phyloP scores from a whole-genome alignment of 2,113 vertebrate genomes.

The Picathartes gymnocephalus region DNA sequence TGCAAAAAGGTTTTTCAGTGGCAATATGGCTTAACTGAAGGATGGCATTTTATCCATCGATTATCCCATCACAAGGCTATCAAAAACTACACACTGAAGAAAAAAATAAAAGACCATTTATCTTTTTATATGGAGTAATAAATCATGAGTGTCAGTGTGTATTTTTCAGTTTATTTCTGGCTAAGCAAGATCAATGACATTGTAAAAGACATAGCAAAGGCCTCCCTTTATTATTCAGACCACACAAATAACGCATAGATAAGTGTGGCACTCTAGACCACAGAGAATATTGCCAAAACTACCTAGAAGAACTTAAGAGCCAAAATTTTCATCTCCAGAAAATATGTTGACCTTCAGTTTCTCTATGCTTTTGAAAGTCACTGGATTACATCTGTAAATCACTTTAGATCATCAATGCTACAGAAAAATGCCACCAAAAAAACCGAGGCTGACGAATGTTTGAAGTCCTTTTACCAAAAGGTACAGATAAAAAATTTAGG shows the following conservation, averaged over 20 bases:
- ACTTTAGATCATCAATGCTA: not conserved
- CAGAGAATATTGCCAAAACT: not conserved
- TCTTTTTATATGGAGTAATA: not conserved
- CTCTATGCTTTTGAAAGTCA: not conserved
- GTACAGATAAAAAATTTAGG: not conserved
- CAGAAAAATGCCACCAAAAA: not conserved
- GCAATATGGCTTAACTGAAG: not conserved
- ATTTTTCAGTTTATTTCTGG: not conserved
- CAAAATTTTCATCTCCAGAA: not conserved
- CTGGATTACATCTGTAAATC: not conserved
- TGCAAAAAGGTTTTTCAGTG: not conserved
- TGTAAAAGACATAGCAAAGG: not conserved
- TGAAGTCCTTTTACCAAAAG: not conserved
- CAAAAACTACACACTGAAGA: not conserved
- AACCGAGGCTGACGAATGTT: fast-evolving
- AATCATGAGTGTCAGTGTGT: not conserved
- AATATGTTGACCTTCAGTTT: not conserved
- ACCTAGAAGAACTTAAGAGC: not conserved
- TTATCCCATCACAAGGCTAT: not conserved
- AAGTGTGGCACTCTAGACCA: not conserved
- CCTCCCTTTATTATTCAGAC: not conserved
- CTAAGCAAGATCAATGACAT: not conserved
- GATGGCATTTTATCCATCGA: not conserved
- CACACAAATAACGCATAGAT: not conserved
- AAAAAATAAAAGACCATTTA: not conserved